Conservation (phyloP, 2,797 vertebrate genomes). For the Sebastes itinus region DNA sequence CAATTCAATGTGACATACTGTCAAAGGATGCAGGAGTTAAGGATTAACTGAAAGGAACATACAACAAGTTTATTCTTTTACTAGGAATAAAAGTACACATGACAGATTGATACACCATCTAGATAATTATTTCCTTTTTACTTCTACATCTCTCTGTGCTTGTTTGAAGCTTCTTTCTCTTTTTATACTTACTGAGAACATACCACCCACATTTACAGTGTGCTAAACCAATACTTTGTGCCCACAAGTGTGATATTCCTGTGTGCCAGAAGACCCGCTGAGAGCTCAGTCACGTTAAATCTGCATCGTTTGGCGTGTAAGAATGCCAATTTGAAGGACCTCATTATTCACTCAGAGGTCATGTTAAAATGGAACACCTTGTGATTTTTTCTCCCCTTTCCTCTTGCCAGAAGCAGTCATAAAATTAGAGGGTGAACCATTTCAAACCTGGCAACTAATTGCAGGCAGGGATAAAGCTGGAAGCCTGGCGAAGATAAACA, state of each 20-base stretch:
- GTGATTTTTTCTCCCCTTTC: conserved; percentile 26
- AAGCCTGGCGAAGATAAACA: conserved; percentile 55
- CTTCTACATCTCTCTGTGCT: background rate
- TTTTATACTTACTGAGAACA: conserved; percentile 14
- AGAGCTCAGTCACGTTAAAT: conserved; percentile 40
- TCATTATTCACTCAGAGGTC: conserved; percentile 56
- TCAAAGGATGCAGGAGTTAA: background rate
- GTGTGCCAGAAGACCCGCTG: conserved; percentile 38
- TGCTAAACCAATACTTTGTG: conserved; percentile 16
- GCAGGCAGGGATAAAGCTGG: conserved; percentile 37
- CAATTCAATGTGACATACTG: background rate
- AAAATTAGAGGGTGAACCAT: conserved; percentile 53
- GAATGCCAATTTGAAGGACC: conserved; percentile 39
- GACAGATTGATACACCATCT: background rate
- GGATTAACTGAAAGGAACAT: background rate
- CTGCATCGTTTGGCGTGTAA: conserved; percentile 29
- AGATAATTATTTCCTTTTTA: background rate
- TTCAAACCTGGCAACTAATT: conserved; percentile 67
- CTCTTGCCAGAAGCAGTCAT: conserved; percentile 42
- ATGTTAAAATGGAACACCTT: conserved; percentile 73
- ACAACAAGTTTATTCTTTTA: background rate
- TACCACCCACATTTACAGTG: conserved; percentile 37
- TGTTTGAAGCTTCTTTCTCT: conserved; percentile 2
- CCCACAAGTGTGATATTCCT: conserved; percentile 22
- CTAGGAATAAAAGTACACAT: background rate